Evolutionary conservation across 2,113 vertebrate genomes (phyloP), one percentile per base, ranked within the genome.

Genomic region (Castor canadensis): DNA sequence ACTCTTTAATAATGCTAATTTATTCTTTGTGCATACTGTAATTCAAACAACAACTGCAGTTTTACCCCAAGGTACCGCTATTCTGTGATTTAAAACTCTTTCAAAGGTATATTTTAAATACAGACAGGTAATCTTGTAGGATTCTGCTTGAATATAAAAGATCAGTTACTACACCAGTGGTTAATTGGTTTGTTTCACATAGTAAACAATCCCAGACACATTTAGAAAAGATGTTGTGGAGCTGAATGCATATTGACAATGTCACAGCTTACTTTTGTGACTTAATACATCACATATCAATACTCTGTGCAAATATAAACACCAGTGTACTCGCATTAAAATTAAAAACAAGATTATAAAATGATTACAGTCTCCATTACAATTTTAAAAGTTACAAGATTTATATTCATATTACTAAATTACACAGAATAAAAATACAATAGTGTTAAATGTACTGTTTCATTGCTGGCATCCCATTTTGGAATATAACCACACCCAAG

Each of bases 251-350:
- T 97, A 98, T 96, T 95, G 98, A 98, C 97, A 94, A 97, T 93
- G 98, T 98, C 98, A 98, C 98, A 98, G 98, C 97, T 98, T 98
- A 98, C 98, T 98, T 98, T 99, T 98, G 98, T 98, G 98, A 99
- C 98, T 98, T 97, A 97, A 97, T 97, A 98, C 97, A 98, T 99
- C 99, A 99, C 98, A 98, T 98, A 97, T 98, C 97, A 98, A 98
- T 97, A 98, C 95, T 82, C 96, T 99, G 99, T 99, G 99, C 99
- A 99, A 99, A 98, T 98, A 98, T 98, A 97, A 99, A 99, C 98
- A 99, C 99, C 99, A 99, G 99, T 99, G 99, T 99, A 99, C 97
- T 98, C 99, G 98, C 98, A 98, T 98, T 97, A 98, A 98, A 98
- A 99, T 98, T 98, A 98, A 98, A 98, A 98, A 98, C 98, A 98